Conservation (phyloP, 2,888 invertebrate species). For the Dasypolia templi region DNA sequence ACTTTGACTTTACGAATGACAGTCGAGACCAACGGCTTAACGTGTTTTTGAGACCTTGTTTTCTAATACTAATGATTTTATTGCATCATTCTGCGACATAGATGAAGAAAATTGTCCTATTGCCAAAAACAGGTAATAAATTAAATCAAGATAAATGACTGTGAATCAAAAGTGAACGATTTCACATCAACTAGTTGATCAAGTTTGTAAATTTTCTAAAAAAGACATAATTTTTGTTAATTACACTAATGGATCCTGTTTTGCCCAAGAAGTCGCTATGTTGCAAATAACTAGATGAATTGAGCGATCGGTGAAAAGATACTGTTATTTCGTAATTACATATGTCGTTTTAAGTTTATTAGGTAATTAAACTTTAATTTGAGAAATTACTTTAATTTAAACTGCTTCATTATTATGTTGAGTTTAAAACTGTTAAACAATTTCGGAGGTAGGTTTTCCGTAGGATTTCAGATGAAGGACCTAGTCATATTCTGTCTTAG, state of each 20-base stretch:
- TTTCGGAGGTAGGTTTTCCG: not conserved
- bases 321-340: constrained; percentile 49
- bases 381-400: constrained; percentile 24
- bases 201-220: constrained; percentile 59
- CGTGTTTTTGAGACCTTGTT: not conserved
- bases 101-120: not conserved
- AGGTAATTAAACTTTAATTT: constrained; percentile 30
- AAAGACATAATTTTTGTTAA: constrained; percentile 29
- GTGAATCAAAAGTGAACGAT: constrained; percentile 45
- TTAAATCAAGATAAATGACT: constrained; percentile 35
- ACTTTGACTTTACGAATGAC: no score
- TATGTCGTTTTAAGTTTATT: constrained; percentile 26
- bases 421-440: not conserved
- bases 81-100: constrained; percentile 12
- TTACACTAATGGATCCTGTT: constrained; percentile 62
- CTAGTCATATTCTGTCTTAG: no score
- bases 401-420: constrained; percentile 1
- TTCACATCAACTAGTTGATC: constrained; percentile 54
- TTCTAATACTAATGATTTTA: not conserved
- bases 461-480: not conserved
- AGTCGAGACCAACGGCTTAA: not conserved
- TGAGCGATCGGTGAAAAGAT: constrained; percentile 20
- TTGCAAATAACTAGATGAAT: constrained; percentile 47
- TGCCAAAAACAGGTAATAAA: constrained; percentile 27
- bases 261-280: constrained; percentile 13